Evolutionary conservation across 1,140 invertebrate genomes (phyloP).

Genomic region (Acromyrmex echinatior): DNA sequence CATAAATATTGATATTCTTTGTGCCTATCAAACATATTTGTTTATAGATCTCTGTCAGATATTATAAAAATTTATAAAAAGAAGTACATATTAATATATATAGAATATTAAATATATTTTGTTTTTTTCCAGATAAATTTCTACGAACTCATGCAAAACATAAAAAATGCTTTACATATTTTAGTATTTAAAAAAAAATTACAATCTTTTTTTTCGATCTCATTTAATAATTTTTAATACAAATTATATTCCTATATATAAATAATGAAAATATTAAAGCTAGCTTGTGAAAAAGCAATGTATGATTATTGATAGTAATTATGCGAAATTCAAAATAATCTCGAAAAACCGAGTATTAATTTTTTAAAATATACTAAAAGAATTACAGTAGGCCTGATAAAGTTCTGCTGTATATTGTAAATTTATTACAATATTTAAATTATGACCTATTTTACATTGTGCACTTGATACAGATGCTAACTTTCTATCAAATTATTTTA

Average conservation of each 20-base stretch:
- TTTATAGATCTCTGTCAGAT: not conserved
- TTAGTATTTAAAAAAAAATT: not conserved
- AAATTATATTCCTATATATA: not conserved
- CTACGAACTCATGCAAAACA: not conserved
- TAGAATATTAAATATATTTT: not conserved
- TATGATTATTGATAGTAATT: not conserved
- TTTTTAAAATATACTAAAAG: constrained; percentile 12
- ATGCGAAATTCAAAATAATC: constrained; percentile 14
- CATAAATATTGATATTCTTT: not conserved
- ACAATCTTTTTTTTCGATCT: not conserved
- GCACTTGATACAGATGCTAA: too few relatives aligned
- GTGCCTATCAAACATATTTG: not conserved
- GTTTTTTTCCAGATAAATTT: not conserved
- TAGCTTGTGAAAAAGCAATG: not conserved
- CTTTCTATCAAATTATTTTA: too few relatives aligned
- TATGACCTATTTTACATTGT: not conserved
- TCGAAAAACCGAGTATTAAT: constrained; percentile 19
- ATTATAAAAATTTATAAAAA: constrained; percentile 29
- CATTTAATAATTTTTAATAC: not conserved
- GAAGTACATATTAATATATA: not conserved
- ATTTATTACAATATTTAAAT: constrained; percentile 26
- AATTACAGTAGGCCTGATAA: not conserved
- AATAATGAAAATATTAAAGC: constrained; percentile 6
- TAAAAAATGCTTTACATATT: not conserved
- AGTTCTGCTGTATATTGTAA: constrained; percentile 45